Evolutionary conservation across 2,888 invertebrate species (phyloP), one percentile per base, ranked within the genome.

Genomic region (Amaurobius ferox): DNA sequence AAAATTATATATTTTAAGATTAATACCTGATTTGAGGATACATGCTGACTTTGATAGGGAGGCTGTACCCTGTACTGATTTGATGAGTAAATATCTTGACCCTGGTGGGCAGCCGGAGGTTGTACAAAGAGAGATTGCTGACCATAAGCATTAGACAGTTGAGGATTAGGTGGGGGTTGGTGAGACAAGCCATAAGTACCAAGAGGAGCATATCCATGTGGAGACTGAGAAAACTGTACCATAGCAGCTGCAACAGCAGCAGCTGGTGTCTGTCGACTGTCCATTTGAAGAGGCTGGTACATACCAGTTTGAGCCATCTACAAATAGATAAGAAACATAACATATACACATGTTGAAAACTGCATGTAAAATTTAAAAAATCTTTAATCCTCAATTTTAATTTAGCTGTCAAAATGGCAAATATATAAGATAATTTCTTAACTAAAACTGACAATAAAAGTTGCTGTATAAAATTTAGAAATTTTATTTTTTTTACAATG

Each of bases 21-120:
- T 35, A 35, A 48, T 80, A 88, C 88, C 80, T 88, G 88, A 91
- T 95, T 96, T 91, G 94, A 96, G 88, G 94, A 93, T 89, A 96
- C 93, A 90, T 95, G 95, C 90, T 95, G 96, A 72, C 95, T 95
- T 91, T 96, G 96, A 90, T 95, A 95, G 16, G 95, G 94, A 5
- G 89, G 88, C 86, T 90, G 91, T 90, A 94, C 92, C 79, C 94
- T 92, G 89, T 93, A 94, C 90, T 94, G 94, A 16, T 93, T 93
- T 89, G 93, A 94, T 28, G 89, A 80, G 91, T 95, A 95, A 91
- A 95, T 93, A 89, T 95, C 95, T 35, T 96, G 95, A 19, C 95
- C 92, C 83, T 93, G 87, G 61, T 88, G 89, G 29, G 88, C 91
- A 48, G 91, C 91, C 44, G 92, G 92, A 86, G 94, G 93, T 3